Evolutionary conservation across 30 jellyfish, hydroid and myxozoan genomes (phyloP), one percentile per base, ranked within the genome.

Genomic region (Catostylus mosaicus): DNA sequence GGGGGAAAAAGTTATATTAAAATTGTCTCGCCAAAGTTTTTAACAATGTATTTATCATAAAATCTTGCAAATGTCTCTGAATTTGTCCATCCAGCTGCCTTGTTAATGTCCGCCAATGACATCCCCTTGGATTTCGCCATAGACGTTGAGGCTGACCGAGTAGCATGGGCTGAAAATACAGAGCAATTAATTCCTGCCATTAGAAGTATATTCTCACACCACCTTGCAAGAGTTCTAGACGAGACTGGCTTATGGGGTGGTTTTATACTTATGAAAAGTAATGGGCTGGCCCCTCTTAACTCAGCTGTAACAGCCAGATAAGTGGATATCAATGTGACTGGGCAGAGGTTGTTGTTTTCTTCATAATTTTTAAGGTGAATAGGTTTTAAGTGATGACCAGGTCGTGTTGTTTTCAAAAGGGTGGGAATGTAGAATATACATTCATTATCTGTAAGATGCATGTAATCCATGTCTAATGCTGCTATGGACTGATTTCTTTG

Each of bases 361-460:
- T 46, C 30, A 57, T 43, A 72, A 1, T 38, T 20, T 50, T 61
- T 34, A 22, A 83, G 52, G 24, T 64, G 52, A 18, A 83, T 14
- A 22, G 93, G 93, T 48, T 70, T 52, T 36, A 66, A 36, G 66
- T 69, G 93, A 2, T 83, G 51, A 27, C 93, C 93, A 23, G 87
- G 80, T 51, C 63, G 33, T 8, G 93, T 69, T 20, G 66, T 70
- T 47, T 83, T 83, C 54, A 65, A 33, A 59, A 27, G 30, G 31
- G 45, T 63, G 26, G 67, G 82, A 26, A 78, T 78, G 71, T 31
- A 78, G 32, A 78, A 81, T 29, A 79, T 65, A 30, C 50, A 66
- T 46, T 38, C 40, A 12, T 38, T 22, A n/a, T 81, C 75, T 27
- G 82, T 37, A n/a, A 67, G 34, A 7, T 23, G 43, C 74, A 66